Conservation (phyloP, 2,113 vertebrate species). For the Cottus gobio region DNA sequence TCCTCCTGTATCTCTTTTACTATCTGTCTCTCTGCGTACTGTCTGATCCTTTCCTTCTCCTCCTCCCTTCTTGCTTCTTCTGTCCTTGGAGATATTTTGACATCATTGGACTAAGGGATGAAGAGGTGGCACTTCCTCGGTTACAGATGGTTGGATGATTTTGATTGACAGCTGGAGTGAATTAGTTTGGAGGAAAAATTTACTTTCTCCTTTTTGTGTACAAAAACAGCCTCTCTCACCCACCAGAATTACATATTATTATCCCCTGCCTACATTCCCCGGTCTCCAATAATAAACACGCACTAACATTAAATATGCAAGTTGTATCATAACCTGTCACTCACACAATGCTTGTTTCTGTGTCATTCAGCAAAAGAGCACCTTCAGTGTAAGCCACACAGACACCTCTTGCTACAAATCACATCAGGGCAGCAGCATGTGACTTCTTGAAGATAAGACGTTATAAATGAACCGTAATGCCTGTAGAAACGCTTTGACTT, state of each 20-base stretch:
- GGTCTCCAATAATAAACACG: neutral
- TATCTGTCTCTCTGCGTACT: slow-evolving; percentile 19
- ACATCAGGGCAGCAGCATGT: neutral
- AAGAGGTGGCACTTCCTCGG: slow-evolving; percentile 35
- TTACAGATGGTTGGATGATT: slow-evolving; percentile 42
- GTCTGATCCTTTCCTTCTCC: slow-evolving; percentile 25
- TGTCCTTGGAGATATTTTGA: slow-evolving; percentile 59
- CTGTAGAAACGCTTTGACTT: neutral
- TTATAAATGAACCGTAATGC: slow-evolving; percentile 9
- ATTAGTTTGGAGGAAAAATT: slow-evolving; percentile 42
- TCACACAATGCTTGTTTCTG: slow-evolving; percentile 23
- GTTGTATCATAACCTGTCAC: slow-evolving; percentile 21
- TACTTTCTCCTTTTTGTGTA: slow-evolving; percentile 26
- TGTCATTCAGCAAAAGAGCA: slow-evolving; percentile 24
- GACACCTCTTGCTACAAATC: neutral
- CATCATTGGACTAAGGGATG: slow-evolving; percentile 45
- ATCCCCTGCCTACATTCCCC: slow-evolving; percentile 7
- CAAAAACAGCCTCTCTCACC: slow-evolving; percentile 19
- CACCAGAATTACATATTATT: slow-evolving; percentile 41
- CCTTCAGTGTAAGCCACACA: neutral
- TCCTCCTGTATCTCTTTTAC: slow-evolving; percentile 9
- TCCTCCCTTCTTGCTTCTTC: neutral
- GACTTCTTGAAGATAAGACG: neutral
- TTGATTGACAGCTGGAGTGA: slow-evolving; percentile 54
- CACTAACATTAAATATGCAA: slow-evolving; percentile 8